Evolutionary conservation across 2,113 vertebrate species (phyloP), one percentile per base, ranked within the genome.

Genomic region (Lophura nycthemera): DNA sequence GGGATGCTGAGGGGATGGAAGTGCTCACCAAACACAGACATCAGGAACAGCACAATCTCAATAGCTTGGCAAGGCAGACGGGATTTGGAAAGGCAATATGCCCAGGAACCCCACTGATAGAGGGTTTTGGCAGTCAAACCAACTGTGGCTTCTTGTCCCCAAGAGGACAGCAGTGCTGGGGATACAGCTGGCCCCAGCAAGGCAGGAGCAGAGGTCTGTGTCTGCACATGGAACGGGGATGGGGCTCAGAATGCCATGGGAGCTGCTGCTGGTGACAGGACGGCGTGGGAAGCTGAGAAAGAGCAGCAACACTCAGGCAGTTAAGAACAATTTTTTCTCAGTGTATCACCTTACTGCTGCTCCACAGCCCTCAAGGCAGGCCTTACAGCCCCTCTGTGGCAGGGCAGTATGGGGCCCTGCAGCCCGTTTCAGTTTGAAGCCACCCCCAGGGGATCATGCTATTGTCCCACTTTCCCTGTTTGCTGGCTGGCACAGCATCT

Each of bases 251-350:
- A 30, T 47, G 40, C 34, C 15, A 6, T 13, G 32, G 36, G 13
- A 15, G 1, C 76, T 43, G 81, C 72, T 11, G 52, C 63, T 27
- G 64, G 36, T 13, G 40, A 13, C 40, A 30, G 38, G 77, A 17
- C 6, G 16, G 17, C 0, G 0, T 11, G 52, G 71, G 63, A 57
- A 83, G 57, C 66, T 38, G 78, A 71, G 63, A 47, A 59, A 57
- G 60, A 80, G 24, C 83, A 78, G 86, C 92, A 78, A 45, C 36
- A 4, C 65, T 47, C 65, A 2, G 65, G 40, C 54, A 75, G 56
- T 30, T 61, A 43, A 71, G 29, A 87, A 69, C 63, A 3, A 1
- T 11, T 57, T 89, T 94, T 96, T 96, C 96, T 93, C 96, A 97
- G 91, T 29, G 0, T 81, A 69, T 96, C 95, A 64, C 93, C 86